These are phyloP conservation scores for Engystomops pustulosus DNA, from an alignment of 2,113 vertebrate species.

Conservation along the genomic window DNA sequence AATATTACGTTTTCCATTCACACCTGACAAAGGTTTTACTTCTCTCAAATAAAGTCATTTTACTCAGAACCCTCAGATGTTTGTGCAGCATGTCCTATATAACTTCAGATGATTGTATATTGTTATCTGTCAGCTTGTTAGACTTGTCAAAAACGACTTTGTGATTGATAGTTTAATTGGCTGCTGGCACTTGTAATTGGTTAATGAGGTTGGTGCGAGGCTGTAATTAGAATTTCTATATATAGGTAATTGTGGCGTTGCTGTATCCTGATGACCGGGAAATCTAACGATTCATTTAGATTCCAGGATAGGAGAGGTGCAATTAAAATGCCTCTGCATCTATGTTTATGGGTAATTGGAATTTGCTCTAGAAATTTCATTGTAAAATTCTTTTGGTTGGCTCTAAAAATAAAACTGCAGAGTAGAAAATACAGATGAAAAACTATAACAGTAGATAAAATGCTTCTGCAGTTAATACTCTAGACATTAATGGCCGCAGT, in stretches of 20 bases:
- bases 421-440: not conserved
- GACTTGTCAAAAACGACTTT: slow-evolving; percentile 48
- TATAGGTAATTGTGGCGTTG: slow-evolving; percentile 56
- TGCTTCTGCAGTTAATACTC: not conserved
- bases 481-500: not conserved
- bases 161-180: slow-evolving; percentile 59
- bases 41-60: not conserved
- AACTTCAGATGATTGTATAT: slow-evolving; percentile 32
- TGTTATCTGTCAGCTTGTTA: slow-evolving; percentile 53
- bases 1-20: too few relatives aligned
- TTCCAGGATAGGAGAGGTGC: slow-evolving; percentile 23
- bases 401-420: not conserved
- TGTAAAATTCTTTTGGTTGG: not conserved
- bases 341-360: slow-evolving; percentile 25
- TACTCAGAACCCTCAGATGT: not conserved
- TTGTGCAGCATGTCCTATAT: not conserved
- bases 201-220: slow-evolving; percentile 42
- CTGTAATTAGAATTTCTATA: slow-evolving; percentile 57
- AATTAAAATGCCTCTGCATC: slow-evolving; percentile 27
- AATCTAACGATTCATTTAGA: slow-evolving; percentile 47
- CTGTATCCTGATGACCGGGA: slow-evolving; percentile 56
- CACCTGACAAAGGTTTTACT: too few relatives aligned
- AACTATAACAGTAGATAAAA: not conserved
- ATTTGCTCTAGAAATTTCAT: slow-evolving; percentile 13
- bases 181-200: slow-evolving; percentile 52